Base-by-base conservation (phyloP, 2,113 vertebrate species). In the Falco punctatus region DNA sequence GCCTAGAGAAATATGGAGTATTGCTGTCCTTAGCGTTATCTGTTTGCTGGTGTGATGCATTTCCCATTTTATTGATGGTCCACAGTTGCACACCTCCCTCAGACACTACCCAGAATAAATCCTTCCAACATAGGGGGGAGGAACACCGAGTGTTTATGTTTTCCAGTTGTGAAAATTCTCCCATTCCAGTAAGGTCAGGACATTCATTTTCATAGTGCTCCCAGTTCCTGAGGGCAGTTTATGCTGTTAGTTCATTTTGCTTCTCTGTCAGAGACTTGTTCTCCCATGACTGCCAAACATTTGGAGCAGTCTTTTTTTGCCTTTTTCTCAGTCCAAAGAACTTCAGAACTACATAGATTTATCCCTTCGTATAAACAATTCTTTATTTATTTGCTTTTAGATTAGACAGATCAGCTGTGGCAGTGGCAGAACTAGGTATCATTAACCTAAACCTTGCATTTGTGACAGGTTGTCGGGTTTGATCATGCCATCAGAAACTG, bases 141-240 rank as follows among this genome's bases (percentile, higher is more conserved):
- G 11, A 88, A 70, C 46, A 72, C 1, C 6, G 28, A 81, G 73
- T 77, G 35, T 95, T 98, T 96, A 82, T 81, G 74, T 96, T 98
- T 97, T 97, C 92, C 59, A 79, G 78, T 87, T 92, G 89, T 94
- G 94, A 97, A 97, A 73, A 55, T 92, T 96, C 86, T 83, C 74
- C 77, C 49, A 88, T 84, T 92, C 77, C 83, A 95, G 52, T 94
- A 96, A 97, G 95, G 84, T 96, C 96, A 97, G 82, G 69, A 70
- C 86, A 96, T 97, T 98, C 1, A 97, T 97, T 98, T 97, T 97
- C 83, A 96, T 81, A 83, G 44, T 72, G 62, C 22, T 95, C 48
- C 32, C 27, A 32, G 48, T 23, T 98, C 54, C 93, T 92, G 83
- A 92, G 62, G 82, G 92, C 67, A 97, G 55, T 97, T 98, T 97